A percentile compares a stretch with the other conserved stretches of the same genome.
Evolutionary conservation across 53 echinoderm and acorn worm genomes (phyloP).

Genomic region (Echinarachnius parma): DNA sequence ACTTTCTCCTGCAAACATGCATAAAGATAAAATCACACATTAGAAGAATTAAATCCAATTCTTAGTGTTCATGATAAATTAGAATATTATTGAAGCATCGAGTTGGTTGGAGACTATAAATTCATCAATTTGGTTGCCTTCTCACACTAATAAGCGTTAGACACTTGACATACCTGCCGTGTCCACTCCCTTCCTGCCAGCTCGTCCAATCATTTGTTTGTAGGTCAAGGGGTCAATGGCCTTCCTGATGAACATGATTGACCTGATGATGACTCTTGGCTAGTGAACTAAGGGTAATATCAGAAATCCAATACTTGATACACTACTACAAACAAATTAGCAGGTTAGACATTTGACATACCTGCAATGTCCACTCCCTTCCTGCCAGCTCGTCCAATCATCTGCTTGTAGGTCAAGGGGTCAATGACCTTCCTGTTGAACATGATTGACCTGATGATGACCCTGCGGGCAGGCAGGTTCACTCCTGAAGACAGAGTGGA

Average conservation of each 20-base stretch:
- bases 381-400: constrained; percentile 94
- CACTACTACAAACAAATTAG: too few relatives aligned
- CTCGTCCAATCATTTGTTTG: constrained; percentile 92
- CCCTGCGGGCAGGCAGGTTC: constrained; percentile 92
- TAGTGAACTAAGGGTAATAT: too few relatives aligned
- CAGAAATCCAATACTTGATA: too few relatives aligned
- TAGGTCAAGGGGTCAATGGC: constrained; percentile 91
- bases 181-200: constrained; percentile 93
- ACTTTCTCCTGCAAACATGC: constrained; percentile 70
- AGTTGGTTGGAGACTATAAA: too few relatives aligned
- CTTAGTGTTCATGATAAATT: too few relatives aligned
- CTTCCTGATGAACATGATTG: constrained; percentile 88
- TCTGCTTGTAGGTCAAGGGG: constrained; percentile 86
- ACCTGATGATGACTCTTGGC: constrained; percentile 95
- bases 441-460: constrained; percentile 90
- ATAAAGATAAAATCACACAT: too few relatives aligned
- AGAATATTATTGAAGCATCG: too few relatives aligned
- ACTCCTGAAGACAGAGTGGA: constrained; percentile 98
- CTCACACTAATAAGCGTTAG: too few relatives aligned
- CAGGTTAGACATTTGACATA: constrained; percentile 66
- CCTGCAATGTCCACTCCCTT: constrained; percentile 91
- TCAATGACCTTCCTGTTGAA: constrained; percentile 95
- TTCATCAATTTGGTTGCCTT: too few relatives aligned
- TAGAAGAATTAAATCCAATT: too few relatives aligned
- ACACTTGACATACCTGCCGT: constrained; percentile 84